These are phyloP conservation scores for Mesochorus sp. DNA, from an alignment of 2,888 invertebrate species.

Conservation along the genomic window DNA sequence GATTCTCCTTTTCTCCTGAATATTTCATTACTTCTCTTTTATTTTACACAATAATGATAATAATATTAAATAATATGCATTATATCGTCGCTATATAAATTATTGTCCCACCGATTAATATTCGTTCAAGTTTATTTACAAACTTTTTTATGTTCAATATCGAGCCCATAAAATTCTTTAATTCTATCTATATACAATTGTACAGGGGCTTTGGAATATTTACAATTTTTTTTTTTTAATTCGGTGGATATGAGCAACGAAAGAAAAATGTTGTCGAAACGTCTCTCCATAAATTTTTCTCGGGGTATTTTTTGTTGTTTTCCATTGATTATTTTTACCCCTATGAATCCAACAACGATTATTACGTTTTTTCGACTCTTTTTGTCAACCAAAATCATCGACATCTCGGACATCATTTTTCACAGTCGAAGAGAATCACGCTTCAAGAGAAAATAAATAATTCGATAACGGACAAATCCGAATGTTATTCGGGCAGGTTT, in stretches of 20 bases:
- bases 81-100: slow-evolving; percentile 48
- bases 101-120: slow-evolving; percentile 56
- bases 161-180: background rate
- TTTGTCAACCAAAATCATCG: no score
- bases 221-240: slow-evolving; percentile 23
- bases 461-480: no score
- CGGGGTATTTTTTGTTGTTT: no score
- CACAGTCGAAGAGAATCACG: no score
- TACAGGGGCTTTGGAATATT: slow-evolving; percentile 47
- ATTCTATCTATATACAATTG: slow-evolving; percentile 67
- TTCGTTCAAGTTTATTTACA: slow-evolving; percentile 46
- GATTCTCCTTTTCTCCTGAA: background rate
- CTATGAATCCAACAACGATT: no score
- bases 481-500: no score
- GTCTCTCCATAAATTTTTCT: background rate
- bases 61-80: slow-evolving; percentile 30
- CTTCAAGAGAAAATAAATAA: no score
- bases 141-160: slow-evolving; percentile 11
- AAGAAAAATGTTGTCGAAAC: slow-evolving; percentile 32
- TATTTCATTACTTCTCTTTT: background rate
- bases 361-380: no score
- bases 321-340: no score
- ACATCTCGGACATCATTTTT: no score
- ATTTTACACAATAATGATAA: slow-evolving; percentile 8
- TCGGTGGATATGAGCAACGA: slow-evolving; percentile 37